These are phyloP conservation scores for Atherix ibis DNA, from an alignment of 2,888 invertebrate species.

Conservation along the genomic window DNA sequence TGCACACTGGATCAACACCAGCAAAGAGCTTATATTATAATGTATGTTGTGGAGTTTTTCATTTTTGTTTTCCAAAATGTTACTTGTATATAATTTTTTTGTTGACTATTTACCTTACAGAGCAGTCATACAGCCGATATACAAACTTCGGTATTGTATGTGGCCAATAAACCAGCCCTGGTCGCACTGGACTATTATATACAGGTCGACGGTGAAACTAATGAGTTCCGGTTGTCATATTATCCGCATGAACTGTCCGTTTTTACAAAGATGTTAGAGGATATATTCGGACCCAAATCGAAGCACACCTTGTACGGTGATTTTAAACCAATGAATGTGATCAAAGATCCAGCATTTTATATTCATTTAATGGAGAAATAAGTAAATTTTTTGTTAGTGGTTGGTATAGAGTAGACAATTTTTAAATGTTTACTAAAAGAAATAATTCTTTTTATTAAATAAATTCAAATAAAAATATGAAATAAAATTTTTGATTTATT, in stretches of 20 bases:
- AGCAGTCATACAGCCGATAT: slow-evolving; percentile 68
- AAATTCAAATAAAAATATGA: background rate
- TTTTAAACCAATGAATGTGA: slow-evolving; percentile 52
- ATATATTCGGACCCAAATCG: slow-evolving; percentile 48
- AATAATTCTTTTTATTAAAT: background rate
- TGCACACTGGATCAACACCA: slow-evolving; percentile 60
- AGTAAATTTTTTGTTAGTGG: no score
- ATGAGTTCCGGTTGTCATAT: slow-evolving; percentile 74
- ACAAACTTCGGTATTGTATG: slow-evolving; percentile 68
- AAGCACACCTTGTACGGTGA: slow-evolving; percentile 64
- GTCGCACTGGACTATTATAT: slow-evolving; percentile 73
- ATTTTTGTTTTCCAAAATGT: background rate
- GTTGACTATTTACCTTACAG: slow-evolving; percentile 34
- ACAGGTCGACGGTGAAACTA: slow-evolving; percentile 39
- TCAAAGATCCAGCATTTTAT: slow-evolving; percentile 60
- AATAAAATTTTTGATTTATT: no score
- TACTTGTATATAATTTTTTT: slow-evolving; percentile 1
- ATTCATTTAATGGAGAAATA: slow-evolving; percentile 74
- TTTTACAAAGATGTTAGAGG: slow-evolving; percentile 54
- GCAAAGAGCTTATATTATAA: slow-evolving; percentile 79
- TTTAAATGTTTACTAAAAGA: background rate
- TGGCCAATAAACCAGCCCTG: slow-evolving; percentile 57
- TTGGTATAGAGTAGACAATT: no score
- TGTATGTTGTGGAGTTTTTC: slow-evolving; percentile 42
- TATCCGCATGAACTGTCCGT: slow-evolving; percentile 64